Evolutionary conservation across 2,797 vertebrate genomes (phyloP), one percentile per base, ranked within the genome.

Genomic region (Manis crassicaudata): DNA sequence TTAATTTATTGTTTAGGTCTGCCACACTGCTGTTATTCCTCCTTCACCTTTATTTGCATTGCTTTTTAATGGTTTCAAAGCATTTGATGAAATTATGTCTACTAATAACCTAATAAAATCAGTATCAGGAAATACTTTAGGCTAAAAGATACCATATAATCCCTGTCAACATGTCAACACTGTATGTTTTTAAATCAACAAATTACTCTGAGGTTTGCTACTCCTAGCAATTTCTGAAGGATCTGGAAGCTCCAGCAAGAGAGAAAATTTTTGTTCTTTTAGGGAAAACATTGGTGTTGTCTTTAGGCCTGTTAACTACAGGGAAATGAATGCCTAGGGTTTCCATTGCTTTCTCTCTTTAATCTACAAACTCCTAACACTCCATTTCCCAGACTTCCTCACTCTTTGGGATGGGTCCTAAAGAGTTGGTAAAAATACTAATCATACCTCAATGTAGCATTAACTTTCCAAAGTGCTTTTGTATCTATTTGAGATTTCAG

Each of bases 21-120:
- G 21, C 50, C 58, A 58, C 65, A 60, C 52, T 95, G 40, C n/a
- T 97, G 7, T 85, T 94, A 72, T 77, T 91, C 90, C 52, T 37
- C n/a, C 62, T 50, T 84, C 72, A 79, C 67, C 54, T 93, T 96
- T 94, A 89, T 93, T 96, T 62, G 79, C 25, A 7, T 54, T 95
- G 70, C n/a, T 84, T 97, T 97, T 92, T 93, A 94, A 90, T 93
- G 23, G 29, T 37, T 93, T 94, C 85, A 96, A 96, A 95, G 67
- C 29, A 92, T 95, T 94, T 96, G 68, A 68, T 35, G 82, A 84
- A 91, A 90, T 90, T 60, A 75, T 10, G 7, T 90, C 65, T 94
- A 75, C 92, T 88, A 90, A 95, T 96, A 96, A 90, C 20, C 56
- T 77, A 96, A 83, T 93, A 90, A 93, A 96, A 87, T 27, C 27